phyloP scores from a whole-genome alignment of 1,140 invertebrate genomes.

The Drosophila ohnishii region DNA sequence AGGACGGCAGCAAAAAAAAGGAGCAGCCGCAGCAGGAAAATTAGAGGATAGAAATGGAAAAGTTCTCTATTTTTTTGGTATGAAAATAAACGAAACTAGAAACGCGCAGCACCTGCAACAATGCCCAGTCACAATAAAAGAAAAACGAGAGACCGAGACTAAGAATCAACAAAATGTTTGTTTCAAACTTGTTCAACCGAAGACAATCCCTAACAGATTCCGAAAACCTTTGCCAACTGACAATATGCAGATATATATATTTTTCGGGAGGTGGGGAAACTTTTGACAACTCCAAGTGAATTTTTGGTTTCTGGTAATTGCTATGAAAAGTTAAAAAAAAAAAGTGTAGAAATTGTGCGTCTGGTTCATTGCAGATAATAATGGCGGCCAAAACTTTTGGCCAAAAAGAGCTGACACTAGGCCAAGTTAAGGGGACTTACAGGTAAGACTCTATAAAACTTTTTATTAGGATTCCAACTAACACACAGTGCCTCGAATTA shows the following conservation, averaged over 20 bases:
- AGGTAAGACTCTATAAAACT: constrained; percentile 58
- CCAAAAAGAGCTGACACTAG: constrained; percentile 39
- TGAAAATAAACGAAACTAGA: constrained; percentile 47
- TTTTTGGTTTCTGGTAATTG: constrained; percentile 69
- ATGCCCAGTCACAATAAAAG: constrained; percentile 24
- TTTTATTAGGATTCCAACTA: constrained; percentile 64
- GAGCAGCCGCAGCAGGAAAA: constrained; percentile 21
- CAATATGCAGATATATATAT: constrained; percentile 11
- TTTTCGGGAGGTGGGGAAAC: background rate
- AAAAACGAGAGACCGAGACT: constrained; percentile 4
- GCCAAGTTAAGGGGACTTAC: constrained; percentile 63
- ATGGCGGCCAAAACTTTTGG: constrained; percentile 60
- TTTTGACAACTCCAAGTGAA: constrained; percentile 22
- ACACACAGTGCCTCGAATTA: constrained; percentile 62
- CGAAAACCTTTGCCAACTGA: constrained; percentile 12
- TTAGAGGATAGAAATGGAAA: constrained; percentile 52
- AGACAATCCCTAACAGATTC: constrained; percentile 47
- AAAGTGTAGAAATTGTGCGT: constrained; percentile 50
- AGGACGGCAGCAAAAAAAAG: constrained; percentile 29
- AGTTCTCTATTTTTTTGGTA: constrained; percentile 9
- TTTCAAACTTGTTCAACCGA: constrained; percentile 61
- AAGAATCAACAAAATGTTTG: constrained; percentile 63
- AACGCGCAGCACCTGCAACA: constrained; percentile 56
- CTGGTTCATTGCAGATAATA: constrained; percentile 72
- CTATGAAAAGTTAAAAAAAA: constrained; percentile 33